These are phyloP conservation scores for Drosophila lacicola DNA, from an alignment of 2,888 invertebrate species.

Conservation along the genomic window DNA sequence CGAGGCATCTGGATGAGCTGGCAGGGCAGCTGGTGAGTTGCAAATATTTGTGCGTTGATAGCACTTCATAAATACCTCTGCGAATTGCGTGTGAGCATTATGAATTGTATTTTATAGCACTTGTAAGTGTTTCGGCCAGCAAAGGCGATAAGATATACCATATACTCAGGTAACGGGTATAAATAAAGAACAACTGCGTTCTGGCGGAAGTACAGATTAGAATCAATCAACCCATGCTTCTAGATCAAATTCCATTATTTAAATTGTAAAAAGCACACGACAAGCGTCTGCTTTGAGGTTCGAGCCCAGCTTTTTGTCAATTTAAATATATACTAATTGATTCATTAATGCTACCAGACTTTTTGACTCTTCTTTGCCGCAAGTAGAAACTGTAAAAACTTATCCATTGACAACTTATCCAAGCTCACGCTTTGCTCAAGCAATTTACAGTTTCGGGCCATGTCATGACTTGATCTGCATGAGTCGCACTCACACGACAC, in stretches of 20 bases:
- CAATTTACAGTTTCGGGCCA: conserved; percentile 1
- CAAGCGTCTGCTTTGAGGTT: not conserved
- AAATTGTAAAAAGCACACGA: not conserved
- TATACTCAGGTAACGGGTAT: conserved; percentile 40
- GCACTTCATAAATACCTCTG: conserved; percentile 30
- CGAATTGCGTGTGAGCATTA: conserved; percentile 18
- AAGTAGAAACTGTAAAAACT: not conserved
- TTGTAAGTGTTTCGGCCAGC: conserved; percentile 11
- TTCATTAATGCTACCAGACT: not conserved
- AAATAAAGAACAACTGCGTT: conserved; percentile 26
- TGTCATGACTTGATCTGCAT: conserved; percentile 13
- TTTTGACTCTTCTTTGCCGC: conserved; percentile 2
- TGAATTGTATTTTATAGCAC: conserved; percentile 33
- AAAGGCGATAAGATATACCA: conserved; percentile 57
- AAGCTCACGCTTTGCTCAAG: conserved; percentile 19
- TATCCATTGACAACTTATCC: conserved; percentile 6
- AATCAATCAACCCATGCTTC: conserved; percentile 13
- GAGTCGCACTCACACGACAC: conserved; percentile 6
- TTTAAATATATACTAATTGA: not conserved
- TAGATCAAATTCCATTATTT: not conserved
- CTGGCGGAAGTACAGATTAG: conserved; percentile 3
- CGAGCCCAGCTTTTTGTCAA: too few species aligned
- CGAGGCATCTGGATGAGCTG: not conserved
- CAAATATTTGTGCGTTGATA: conserved; percentile 63
- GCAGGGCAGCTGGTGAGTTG: conserved; percentile 24